Conservation (phyloP, 2,113 vertebrate genomes). For the Lophochroa leadbeateri region DNA sequence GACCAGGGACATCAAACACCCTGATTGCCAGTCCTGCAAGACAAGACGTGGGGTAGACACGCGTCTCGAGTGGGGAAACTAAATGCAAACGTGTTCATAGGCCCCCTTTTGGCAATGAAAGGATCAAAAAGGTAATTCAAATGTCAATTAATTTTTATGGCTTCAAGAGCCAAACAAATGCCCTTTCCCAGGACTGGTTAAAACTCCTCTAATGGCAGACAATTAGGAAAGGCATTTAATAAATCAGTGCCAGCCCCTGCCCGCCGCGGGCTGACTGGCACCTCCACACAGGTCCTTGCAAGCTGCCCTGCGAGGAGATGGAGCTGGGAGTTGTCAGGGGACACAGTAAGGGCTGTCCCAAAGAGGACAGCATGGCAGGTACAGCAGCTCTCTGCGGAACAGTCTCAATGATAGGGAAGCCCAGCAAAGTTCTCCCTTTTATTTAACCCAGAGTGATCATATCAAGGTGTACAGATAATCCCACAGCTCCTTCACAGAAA, state of each 20-base stretch:
- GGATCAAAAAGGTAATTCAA: neutral
- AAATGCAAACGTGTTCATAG: neutral
- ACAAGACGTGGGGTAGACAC: rapidly evolving
- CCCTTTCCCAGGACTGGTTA: neutral
- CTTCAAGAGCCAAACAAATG: neutral
- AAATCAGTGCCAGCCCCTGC: neutral
- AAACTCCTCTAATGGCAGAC: neutral
- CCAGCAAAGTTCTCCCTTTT: neutral
- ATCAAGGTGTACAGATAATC: neutral
- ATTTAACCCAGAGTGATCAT: rapidly evolving
- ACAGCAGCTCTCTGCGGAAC: neutral
- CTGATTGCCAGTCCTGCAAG: neutral
- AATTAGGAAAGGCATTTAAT: neutral
- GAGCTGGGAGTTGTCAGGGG: neutral
- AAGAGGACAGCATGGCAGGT: neutral
- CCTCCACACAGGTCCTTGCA: neutral
- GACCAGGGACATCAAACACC: neutral
- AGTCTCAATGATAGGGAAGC: neutral
- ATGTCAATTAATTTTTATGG: neutral
- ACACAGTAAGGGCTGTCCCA: neutral
- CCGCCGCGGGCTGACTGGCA: neutral
- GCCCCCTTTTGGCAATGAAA: neutral
- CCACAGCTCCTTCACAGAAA: neutral
- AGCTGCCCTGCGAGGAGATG: neutral
- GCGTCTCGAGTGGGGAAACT: neutral